Conservation (phyloP, 2,888 invertebrate genomes). For the Aleiodes testaceus region DNA sequence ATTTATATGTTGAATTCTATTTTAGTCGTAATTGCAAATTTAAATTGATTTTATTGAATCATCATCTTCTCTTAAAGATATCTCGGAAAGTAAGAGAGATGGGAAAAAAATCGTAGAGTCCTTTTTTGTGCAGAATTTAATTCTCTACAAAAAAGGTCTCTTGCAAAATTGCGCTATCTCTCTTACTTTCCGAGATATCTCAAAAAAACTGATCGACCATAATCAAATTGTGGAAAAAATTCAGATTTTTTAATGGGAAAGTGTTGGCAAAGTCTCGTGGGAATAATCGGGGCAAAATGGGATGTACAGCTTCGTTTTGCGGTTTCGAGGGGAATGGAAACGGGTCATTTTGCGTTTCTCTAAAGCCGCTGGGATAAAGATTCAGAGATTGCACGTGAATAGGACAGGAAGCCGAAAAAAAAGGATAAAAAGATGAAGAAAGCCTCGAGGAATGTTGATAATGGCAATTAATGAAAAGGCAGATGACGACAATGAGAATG, state of each 20-base stretch:
- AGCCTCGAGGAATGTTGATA: constrained; percentile 9
- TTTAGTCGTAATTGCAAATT: background rate
- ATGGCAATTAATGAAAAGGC: constrained; percentile 11
- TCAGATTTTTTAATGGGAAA: background rate
- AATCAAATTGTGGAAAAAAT: too few species aligned
- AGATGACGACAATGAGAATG: constrained; percentile 18
- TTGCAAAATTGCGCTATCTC: too few species aligned
- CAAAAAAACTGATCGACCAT: too few species aligned
- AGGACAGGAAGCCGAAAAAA: constrained; percentile 38
- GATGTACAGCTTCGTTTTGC: constrained; percentile 31
- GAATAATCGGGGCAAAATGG: constrained; percentile 34
- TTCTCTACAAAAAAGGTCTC: too few species aligned
- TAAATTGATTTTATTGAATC: background rate
- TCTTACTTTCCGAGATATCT: too few species aligned
- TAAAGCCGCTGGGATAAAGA: constrained; percentile 37
- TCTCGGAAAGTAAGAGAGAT: too few species aligned
- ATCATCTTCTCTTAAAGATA: too few species aligned
- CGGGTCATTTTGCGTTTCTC: constrained; percentile 47
- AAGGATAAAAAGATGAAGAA: constrained; percentile 11
- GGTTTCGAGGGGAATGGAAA: constrained; percentile 34
- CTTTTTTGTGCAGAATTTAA: too few species aligned
- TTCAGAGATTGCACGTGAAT: constrained; percentile 39
- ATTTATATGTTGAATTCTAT: background rate
- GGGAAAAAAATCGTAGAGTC: too few species aligned
- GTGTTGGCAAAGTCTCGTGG: background rate